Percentiles rank a stretch among this genome's conserved stretches.
Conservation (phyloP, 1,140 invertebrate species). For the Ericerus pela region DNA sequence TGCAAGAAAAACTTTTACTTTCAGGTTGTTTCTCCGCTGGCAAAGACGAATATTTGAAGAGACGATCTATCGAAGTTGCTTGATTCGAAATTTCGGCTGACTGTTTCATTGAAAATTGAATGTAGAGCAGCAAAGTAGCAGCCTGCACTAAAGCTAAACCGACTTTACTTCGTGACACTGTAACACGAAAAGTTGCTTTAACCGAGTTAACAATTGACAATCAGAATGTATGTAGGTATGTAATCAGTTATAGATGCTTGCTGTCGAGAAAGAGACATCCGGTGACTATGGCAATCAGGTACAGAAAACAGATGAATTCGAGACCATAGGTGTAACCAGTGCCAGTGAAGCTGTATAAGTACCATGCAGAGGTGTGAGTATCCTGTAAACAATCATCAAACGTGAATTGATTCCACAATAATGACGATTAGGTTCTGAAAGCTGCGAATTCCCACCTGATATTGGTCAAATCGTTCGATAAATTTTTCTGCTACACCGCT, state of each 20-base stretch:
- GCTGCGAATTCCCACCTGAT: slow-evolving; percentile 36
- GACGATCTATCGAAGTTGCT: slow-evolving; percentile 77
- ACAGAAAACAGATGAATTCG: slow-evolving; percentile 56
- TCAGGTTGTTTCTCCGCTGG: slow-evolving; percentile 29
- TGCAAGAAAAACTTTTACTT: not conserved
- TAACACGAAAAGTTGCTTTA: not conserved
- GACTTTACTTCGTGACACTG: slow-evolving; percentile 35
- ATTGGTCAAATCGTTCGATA: slow-evolving; percentile 60
- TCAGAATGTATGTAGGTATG: not conserved
- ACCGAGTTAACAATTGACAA: not conserved
- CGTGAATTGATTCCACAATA: not conserved
- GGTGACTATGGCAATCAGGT: slow-evolving; percentile 38
- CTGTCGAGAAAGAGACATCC: slow-evolving; percentile 41
- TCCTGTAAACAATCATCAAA: slow-evolving; percentile 23
- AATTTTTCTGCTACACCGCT: slow-evolving; percentile 62
- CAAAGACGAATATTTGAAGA: slow-evolving; percentile 53
- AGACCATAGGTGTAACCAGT: slow-evolving; percentile 53
- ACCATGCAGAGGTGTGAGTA: slow-evolving; percentile 49
- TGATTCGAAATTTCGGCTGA: slow-evolving; percentile 70
- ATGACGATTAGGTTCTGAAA: not conserved
- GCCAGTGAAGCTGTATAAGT: slow-evolving; percentile 48
- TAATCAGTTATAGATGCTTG: not conserved
- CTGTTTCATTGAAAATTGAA: slow-evolving; percentile 59
- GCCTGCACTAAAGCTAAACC: slow-evolving; percentile 42
- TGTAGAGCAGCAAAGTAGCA: slow-evolving; percentile 32